phyloP scores from a whole-genome alignment of 2,888 invertebrate species.

The Lasioglossum figueresi region DNA sequence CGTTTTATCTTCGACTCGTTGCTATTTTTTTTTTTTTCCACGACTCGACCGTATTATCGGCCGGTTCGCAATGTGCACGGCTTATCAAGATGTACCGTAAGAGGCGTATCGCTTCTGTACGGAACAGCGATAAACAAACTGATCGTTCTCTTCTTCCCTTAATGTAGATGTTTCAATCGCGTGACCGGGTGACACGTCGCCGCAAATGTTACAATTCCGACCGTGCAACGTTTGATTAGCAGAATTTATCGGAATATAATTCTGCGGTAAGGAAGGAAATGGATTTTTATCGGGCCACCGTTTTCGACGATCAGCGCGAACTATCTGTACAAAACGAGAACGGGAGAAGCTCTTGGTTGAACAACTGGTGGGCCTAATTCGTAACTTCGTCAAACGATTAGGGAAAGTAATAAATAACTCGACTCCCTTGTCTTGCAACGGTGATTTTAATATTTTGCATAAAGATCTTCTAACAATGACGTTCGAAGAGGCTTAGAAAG shows the following conservation, averaged over 20 bases:
- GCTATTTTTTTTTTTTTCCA: neutral
- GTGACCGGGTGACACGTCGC: slow-evolving; percentile 16
- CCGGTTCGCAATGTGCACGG: slow-evolving; percentile 22
- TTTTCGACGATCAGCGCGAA: neutral
- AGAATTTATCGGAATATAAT: slow-evolving; percentile 2
- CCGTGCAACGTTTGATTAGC: slow-evolving; percentile 2
- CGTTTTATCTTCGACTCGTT: neutral
- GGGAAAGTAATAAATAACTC: neutral
- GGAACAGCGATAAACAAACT: slow-evolving; percentile 1
- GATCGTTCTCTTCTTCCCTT: neutral
- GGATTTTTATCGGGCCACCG: neutral
- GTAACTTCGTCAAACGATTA: neutral
- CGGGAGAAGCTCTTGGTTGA: too few species aligned
- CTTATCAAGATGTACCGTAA: slow-evolving; percentile 35
- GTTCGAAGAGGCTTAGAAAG: neutral
- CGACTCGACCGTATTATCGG: neutral
- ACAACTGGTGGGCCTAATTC: too few species aligned
- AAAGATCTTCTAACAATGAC: neutral
- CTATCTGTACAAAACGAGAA: neutral
- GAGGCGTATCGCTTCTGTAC: neutral
- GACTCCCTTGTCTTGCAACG: neutral
- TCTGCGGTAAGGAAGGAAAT: neutral
- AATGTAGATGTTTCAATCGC: slow-evolving; percentile 26
- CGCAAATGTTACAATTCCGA: slow-evolving; percentile 8
- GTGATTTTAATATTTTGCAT: neutral